Percentiles rank a stretch among this genome's conserved stretches.
These are phyloP conservation scores for Cyphomyrus plagiostoma DNA, from an alignment of 2,113 vertebrate species.

Conservation along the genomic window DNA sequence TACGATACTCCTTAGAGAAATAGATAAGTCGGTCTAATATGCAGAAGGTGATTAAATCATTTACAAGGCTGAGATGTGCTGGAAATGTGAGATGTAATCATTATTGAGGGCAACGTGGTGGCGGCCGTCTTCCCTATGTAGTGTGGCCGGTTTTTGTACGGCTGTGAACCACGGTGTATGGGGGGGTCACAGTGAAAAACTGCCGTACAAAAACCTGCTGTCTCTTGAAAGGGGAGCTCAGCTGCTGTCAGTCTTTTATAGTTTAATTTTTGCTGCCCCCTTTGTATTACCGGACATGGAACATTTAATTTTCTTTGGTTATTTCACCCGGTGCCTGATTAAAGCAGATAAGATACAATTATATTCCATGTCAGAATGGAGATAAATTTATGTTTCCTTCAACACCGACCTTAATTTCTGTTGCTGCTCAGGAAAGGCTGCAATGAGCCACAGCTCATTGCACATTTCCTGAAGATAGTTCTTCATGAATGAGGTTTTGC, in stretches of 20 bases:
- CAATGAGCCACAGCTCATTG: not conserved
- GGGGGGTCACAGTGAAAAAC: not conserved
- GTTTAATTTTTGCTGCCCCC: not conserved
- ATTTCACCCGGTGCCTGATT: not conserved
- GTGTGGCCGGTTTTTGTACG: not conserved
- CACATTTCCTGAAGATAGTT: not conserved
- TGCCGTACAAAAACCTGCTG: not conserved
- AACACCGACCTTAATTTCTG: not conserved
- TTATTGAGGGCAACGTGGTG: not conserved
- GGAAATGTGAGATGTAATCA: not conserved
- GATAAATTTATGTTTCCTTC: not conserved
- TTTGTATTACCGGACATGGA: not conserved
- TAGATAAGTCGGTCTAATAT: not conserved
- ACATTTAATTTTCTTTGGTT: not conserved
- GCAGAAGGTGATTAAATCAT: not conserved
- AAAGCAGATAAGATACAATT: not conserved
- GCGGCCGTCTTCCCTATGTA: no score
- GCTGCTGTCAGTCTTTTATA: not conserved
- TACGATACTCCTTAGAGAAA: not conserved
- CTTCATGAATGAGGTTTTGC: not conserved
- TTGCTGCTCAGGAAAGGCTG: not conserved
- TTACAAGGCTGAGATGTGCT: not conserved
- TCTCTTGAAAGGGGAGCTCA: not conserved
- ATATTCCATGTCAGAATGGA: not conserved
- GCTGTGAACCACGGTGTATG: not conserved